Conservation (phyloP, 2,888 invertebrate genomes). For the Epirrhoe alternata region DNA sequence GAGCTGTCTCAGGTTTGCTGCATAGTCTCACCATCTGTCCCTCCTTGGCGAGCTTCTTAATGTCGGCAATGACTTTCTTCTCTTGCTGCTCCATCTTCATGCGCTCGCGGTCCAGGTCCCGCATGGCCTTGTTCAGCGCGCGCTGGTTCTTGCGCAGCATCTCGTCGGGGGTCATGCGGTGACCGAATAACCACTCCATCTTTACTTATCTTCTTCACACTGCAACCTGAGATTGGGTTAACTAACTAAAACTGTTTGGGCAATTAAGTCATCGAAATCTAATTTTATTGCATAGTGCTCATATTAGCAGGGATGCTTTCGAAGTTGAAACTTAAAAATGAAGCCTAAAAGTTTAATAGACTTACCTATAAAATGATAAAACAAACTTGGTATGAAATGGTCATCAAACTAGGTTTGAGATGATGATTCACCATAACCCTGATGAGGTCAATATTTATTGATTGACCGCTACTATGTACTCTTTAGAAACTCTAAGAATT, state of each 20-base stretch:
- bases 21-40: conserved; percentile 94
- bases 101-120: conserved; percentile 97
- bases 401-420: too few species aligned
- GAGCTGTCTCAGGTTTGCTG: background rate
- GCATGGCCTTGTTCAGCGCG: conserved; percentile 98
- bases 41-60: conserved; percentile 99
- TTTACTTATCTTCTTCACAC: conserved; percentile 3
- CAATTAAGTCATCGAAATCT: too few species aligned
- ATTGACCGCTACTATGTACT: too few species aligned
- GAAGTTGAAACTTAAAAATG: too few species aligned
- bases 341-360: too few species aligned
- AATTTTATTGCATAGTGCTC: too few species aligned
- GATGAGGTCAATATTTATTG: too few species aligned
- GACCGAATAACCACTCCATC: conserved; percentile 98
- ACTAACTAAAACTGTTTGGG: background rate
- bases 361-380: too few species aligned
- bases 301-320: too few species aligned
- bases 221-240: background rate
- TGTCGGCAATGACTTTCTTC: conserved; percentile 98
- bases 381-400: too few species aligned
- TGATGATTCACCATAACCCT: too few species aligned
- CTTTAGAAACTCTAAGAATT: too few species aligned
- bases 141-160: conserved; percentile 99
- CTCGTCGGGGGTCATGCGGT: conserved; percentile 98
- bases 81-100: conserved; percentile 99